Evolutionary conservation across 2,888 invertebrate genomes (phyloP), one percentile per base, ranked within the genome.

Genomic region (Lamellibrachia columna): DNA sequence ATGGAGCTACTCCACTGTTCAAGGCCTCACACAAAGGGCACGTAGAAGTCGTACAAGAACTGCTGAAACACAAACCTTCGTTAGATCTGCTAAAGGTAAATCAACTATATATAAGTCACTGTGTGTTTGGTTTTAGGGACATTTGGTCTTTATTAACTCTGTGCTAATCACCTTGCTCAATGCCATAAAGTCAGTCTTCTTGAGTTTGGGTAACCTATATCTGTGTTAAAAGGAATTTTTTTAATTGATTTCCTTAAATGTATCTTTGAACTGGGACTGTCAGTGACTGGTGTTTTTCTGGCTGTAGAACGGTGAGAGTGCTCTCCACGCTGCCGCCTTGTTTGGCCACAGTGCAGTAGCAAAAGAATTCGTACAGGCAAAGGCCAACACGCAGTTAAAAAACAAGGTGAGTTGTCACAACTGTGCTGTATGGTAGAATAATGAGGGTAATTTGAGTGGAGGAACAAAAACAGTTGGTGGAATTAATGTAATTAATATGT

Each of bases 1-100:
- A 97, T 95, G 97, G 97, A 55, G 97, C 97, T 40, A 98, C 98
- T 90, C 98, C 99, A 94, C 97, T 99, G 94, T 99, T 99, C 98
- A 99, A 99, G 95, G 98, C 98, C 75, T 98, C 98, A 94, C 99
- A 99, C 97, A 98, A 99, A 98, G 99, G 99, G 0, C 98, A 98
- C 97, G 97, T 98, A 96, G 98, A 98, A 96, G 98, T 98, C 91
- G 98, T 98, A 93, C 97, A 98, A 94, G 97, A 98, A 95, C 97
- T 99, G 95, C 97, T 99, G 94, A 98, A 97, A 95, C 94, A 96
- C 93, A 96, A 96, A 92, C 96, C 96, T 4, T 94, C 94, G 75
- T 93, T 95, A 58, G 98, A 98, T 90, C 95, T 98, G 93, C 97
- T 99, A 95, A 98, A 98, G 95, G 98, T 98, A 97, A 97, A 97